These are phyloP conservation scores for Micromussa lordhowensis DNA, from an alignment of 92 coral and sea anemone genomes.

Conservation along the genomic window DNA sequence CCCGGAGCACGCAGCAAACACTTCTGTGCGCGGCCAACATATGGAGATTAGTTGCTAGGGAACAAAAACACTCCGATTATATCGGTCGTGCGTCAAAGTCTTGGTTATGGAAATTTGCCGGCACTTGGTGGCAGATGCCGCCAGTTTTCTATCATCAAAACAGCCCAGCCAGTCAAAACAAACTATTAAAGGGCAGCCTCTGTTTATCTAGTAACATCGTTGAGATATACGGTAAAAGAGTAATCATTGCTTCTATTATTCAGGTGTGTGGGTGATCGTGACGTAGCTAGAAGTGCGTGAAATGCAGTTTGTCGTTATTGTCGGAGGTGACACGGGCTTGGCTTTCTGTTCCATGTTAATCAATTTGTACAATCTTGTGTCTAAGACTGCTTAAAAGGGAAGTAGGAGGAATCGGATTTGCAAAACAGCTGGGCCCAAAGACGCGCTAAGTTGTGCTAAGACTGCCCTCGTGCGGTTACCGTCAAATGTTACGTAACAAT, in stretches of 20 bases:
- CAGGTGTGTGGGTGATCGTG: background rate
- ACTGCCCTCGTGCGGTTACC: background rate
- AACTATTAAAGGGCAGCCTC: background rate
- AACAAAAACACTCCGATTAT: background rate
- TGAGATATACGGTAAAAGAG: background rate
- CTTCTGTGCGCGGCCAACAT: background rate
- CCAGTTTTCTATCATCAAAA: background rate
- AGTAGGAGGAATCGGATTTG: background rate
- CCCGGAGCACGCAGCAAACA: background rate
- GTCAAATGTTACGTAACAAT: background rate
- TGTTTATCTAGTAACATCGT: background rate
- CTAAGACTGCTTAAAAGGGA: background rate
- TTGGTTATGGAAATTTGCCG: background rate
- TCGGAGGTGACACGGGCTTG: background rate
- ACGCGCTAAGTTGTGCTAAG: conserved; percentile 15
- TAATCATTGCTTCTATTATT: background rate
- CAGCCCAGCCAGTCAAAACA: background rate
- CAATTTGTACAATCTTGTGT: background rate
- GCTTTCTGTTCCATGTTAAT: background rate
- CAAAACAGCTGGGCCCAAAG: background rate
- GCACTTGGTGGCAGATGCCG: background rate
- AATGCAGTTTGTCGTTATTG: background rate
- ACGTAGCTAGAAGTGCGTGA: background rate
- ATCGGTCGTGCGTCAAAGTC: background rate
- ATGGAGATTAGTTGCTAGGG: background rate